These are phyloP conservation scores for Sorex maritimensis DNA, from an alignment of 2,797 vertebrate genomes.

Conservation along the genomic window DNA sequence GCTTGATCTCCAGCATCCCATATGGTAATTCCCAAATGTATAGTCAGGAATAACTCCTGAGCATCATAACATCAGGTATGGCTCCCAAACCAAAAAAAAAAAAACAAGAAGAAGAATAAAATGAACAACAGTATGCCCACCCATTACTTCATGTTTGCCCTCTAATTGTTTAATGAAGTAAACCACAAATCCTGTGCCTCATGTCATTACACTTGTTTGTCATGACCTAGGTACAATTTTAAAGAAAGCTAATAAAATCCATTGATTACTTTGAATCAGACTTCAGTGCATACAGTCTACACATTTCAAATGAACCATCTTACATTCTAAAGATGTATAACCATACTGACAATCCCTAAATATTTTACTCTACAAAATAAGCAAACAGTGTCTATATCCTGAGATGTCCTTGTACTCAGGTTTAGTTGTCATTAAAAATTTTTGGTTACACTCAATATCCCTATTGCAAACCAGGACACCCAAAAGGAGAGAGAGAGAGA, in stretches of 20 bases:
- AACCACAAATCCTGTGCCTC: neutral
- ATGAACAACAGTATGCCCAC: neutral
- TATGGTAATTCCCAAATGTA: too few relatives aligned
- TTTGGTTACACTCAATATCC: too few relatives aligned
- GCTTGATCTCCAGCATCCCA: too few relatives aligned
- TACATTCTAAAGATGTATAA: constrained; percentile 45
- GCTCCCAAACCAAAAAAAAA: too few relatives aligned
- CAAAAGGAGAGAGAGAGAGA: too few relatives aligned
- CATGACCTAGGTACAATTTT: neutral
- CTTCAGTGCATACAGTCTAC: neutral
- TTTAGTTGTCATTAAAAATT: neutral
- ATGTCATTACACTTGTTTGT: neutral
- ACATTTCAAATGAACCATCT: constrained; percentile 13
- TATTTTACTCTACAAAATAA: neutral
- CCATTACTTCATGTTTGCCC: neutral
- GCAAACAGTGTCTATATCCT: neutral
- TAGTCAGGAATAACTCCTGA: too few relatives aligned
- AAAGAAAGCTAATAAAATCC: constrained; percentile 17
- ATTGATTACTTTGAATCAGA: constrained; percentile 44
- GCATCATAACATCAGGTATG: too few relatives aligned
- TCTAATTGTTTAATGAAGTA: neutral
- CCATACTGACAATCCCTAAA: constrained; percentile 33
- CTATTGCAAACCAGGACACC: too few relatives aligned
- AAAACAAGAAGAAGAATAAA: neutral
- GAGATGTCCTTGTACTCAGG: neutral